Evolutionary conservation across 1,140 invertebrate species (phyloP).

Genomic region (Helicoverpa zea): DNA sequence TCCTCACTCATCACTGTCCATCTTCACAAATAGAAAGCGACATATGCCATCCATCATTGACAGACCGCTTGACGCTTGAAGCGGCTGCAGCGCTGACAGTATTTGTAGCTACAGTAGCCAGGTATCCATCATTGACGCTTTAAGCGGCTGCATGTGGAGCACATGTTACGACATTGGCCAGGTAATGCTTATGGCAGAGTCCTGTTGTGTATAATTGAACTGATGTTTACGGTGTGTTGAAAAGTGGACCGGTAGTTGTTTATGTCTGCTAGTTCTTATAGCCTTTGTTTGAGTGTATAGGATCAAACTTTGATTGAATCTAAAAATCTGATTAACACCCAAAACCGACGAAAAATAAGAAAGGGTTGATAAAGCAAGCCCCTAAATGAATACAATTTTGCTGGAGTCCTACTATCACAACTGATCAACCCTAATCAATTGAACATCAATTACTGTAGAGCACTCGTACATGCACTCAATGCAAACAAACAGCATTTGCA

Average conservation of each 20-base stretch:
- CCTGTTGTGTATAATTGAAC: not conserved
- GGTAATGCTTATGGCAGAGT: constrained; percentile 18
- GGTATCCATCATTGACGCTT: no score
- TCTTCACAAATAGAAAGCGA: constrained; percentile 25
- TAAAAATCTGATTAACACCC: no score
- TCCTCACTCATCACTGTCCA: constrained; percentile 21
- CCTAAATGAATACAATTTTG: not conserved
- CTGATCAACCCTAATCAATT: constrained; percentile 6
- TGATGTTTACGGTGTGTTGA: not conserved
- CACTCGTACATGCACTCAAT: not conserved
- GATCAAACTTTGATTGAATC: no score
- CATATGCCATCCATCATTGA: constrained; percentile 23
- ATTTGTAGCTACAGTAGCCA: no score
- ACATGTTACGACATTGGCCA: not conserved
- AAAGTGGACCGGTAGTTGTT: no score
- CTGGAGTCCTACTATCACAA: not conserved
- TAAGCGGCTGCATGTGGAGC: not conserved
- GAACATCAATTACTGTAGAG: not conserved
- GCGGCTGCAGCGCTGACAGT: constrained; percentile 4
- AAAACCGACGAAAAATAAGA: no score
- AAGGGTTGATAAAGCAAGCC: no score
- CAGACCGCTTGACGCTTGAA: not conserved
- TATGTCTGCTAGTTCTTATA: no score
- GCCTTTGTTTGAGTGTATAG: no score
- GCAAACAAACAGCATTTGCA: constrained; percentile 23